phyloP scores from a whole-genome alignment of 2,797 vertebrate genomes.

The Enteromius mattozi region DNA sequence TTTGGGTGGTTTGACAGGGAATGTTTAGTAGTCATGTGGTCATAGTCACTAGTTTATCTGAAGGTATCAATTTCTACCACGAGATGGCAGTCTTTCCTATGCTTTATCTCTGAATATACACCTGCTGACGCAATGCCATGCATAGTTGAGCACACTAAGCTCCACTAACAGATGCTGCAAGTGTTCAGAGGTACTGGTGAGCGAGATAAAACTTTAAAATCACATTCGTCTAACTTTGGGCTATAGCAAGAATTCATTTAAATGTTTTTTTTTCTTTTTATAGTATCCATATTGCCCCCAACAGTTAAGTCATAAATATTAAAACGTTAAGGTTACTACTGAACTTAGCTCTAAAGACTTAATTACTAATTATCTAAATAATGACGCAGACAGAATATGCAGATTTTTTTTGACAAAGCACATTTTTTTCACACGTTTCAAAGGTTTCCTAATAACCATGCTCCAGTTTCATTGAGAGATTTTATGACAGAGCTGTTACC shows the following conservation, averaged over 20 bases:
- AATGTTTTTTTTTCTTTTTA: too few relatives aligned
- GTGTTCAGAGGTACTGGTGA: not conserved
- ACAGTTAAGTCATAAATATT: too few relatives aligned
- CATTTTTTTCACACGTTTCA: not conserved
- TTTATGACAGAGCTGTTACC: not conserved
- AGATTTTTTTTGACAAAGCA: not conserved
- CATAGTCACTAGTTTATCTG: not conserved
- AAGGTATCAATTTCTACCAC: slow-evolving; percentile 14
- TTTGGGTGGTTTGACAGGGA: not conserved
- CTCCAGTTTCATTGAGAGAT: not conserved
- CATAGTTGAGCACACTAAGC: not conserved
- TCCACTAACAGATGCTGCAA: not conserved
- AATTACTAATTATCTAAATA: not conserved
- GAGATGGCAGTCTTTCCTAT: slow-evolving; percentile 38
- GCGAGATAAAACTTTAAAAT: not conserved
- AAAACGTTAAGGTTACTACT: not conserved
- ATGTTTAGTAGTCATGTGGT: not conserved
- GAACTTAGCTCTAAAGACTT: not conserved
- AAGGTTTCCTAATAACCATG: not conserved
- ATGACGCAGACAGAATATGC: not conserved
- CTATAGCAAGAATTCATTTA: not conserved
- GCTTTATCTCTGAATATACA: not conserved
- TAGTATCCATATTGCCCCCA: not conserved
- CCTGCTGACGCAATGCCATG: slow-evolving; percentile 25
- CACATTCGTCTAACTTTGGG: not conserved